Base-by-base conservation (phyloP, 2,888 invertebrate genomes). In the Habrosyne pyritoides region DNA sequence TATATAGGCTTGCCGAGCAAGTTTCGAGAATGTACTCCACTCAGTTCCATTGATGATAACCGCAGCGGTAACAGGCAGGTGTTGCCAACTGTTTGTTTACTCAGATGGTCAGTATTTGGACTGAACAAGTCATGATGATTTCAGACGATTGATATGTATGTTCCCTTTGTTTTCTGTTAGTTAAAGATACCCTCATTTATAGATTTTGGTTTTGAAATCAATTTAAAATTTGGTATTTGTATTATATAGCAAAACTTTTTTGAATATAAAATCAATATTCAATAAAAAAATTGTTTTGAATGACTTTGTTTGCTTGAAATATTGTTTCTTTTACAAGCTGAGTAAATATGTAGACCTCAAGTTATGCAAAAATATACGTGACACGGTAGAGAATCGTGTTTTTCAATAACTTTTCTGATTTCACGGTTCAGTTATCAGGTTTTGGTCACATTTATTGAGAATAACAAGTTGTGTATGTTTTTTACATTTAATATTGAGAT, bases 1-100 rank as follows among this genome's bases (percentile, higher is more conserved):
- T 28, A 83, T 91, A 91, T 91, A 91, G 87, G 77, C 78, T 86
- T 76, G 73, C 62, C 66, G 72, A 67, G 78, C 60, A 75, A 73
- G 73, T 71, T 91, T 92, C 92, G 87, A 89, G 92, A 92, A 90
- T 80, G 84, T 83, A 77, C 83, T 74, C 71, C 71, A 69, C 76
- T 72, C 70, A 61, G 78, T 76, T 85, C 77, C 84, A 85, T 84
- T 87, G 87, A 80, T 74, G 67, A 83, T 82, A 79, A 79, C 72
- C 80, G 80, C 84, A 81, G 77, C 79, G 73, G 81, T 77, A 76
- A 63, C 69, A 64, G 70, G 59, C 89, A 88, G 91, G 77, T 63
- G 86, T 79, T 63, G 71, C 62, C 73, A 90, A 91, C 91, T 69
- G 68, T 77, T 60, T 36, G 14, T 36, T 42, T 42, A 42, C 42